phyloP scores from a whole-genome alignment of 2,113 vertebrate genomes.

The Nansenia antarctica region DNA sequence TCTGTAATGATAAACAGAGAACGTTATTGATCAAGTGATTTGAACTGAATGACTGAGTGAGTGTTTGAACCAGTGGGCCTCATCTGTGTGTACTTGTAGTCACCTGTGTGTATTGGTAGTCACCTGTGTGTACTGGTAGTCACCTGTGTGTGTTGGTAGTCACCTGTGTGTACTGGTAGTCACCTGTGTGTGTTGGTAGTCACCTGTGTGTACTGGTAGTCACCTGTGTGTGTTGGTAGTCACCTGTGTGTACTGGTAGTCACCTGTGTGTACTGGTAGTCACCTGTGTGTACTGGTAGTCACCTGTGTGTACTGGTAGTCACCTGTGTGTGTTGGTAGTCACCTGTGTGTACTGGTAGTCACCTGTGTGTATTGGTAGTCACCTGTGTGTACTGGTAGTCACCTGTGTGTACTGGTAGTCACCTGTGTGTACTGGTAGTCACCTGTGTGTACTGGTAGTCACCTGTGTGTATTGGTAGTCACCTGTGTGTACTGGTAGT shows the following conservation, averaged over 20 bases:
- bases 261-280: conserved; percentile 98
- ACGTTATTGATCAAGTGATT: not conserved
- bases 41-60: not conserved
- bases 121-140: conserved; percentile 98
- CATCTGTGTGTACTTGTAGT: conserved; percentile 93
- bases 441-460: conserved; percentile 98
- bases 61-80: not conserved
- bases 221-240: conserved; percentile 98
- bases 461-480: conserved; percentile 98
- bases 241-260: conserved; percentile 98
- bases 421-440: conserved; percentile 98
- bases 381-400: conserved; percentile 98
- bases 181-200: conserved; percentile 98
- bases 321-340: conserved; percentile 99
- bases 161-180: conserved; percentile 98
- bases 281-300: conserved; percentile 98
- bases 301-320: too few relatives aligned
- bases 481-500: conserved; percentile 98
- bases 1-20: conserved; percentile 71
- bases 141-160: conserved; percentile 98
- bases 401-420: conserved; percentile 98
- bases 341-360: conserved; percentile 98
- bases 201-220: conserved; percentile 98
- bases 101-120: conserved; percentile 97
- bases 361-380: conserved; percentile 98